Evolutionary conservation across 2,797 vertebrate genomes (phyloP), one percentile per base, ranked within the genome.

Genomic region (Tokudaia tokunoshimensis): DNA sequence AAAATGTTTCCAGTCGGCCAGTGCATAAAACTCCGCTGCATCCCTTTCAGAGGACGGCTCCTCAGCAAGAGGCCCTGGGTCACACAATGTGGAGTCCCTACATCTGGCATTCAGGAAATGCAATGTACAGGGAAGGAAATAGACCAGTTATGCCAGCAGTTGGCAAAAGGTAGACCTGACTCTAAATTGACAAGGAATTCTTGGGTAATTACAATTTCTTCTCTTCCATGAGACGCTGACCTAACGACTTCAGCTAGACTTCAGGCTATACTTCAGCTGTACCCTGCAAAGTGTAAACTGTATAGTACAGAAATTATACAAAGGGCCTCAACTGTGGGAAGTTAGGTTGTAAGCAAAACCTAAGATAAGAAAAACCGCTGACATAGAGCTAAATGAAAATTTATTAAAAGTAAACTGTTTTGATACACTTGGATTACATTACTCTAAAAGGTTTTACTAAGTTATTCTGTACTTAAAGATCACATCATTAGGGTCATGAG

Each of bases 381-480:
- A 84, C 52, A 91, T 47, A 83, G 70, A 61, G 9, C 20, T 91
- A 83, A 93, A 31, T 82, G 26, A 93, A 97, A 94, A 85, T 37
- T 80, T 74, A 67, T 34, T 50, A 84, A 91, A 72, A 31, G 50
- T 82, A 74, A 86, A 50, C 61, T 92, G 90, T 76, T 76, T n/a
- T 91, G 26, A 61, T 80, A 91, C 19, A 47, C 41, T 94, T 91
- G 26, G 74, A 61, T 61, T 96, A 76, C 78, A 47, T 31, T 22
- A 88, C 76, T 91, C 29, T 9, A 76, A 92, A 93, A 81, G 65
- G n/a, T 37, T 89, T 86, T 92, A 91, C 9, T 80, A 92, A 92
- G 90, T 76, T 92, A 87, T 14, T 81, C 31, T 89, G 29, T 14
- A 82, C 88, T 61, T 92, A 37, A 84, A 87, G 57, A 78, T 37